Conservation (phyloP, 2,113 vertebrate genomes). For the Reinhardtius hippoglossoides region DNA sequence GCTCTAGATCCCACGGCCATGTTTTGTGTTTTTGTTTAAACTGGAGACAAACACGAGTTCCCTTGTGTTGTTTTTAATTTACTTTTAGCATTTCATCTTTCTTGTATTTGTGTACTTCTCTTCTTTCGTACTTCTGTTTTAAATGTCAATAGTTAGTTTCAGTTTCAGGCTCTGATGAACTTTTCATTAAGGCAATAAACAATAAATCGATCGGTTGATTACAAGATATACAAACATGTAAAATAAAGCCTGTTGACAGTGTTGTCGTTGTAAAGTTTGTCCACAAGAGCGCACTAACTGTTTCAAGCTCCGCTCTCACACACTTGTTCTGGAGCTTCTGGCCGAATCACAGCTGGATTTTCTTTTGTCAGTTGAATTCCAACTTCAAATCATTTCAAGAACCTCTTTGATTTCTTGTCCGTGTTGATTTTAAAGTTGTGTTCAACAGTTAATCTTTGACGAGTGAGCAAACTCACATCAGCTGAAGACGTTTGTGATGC, state of each 20-base stretch:
- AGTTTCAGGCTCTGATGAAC: background rate
- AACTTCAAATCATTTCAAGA: background rate
- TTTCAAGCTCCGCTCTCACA: background rate
- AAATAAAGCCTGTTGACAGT: background rate
- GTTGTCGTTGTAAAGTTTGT: background rate
- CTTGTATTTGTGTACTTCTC: no score
- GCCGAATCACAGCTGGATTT: background rate
- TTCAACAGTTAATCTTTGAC: no score
- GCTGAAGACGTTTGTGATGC: no score
- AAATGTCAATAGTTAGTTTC: no score
- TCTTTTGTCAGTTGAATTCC: background rate
- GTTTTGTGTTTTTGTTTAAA: background rate
- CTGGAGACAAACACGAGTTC: background rate
- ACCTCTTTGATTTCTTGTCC: background rate
- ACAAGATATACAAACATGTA: no score
- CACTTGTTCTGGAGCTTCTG: background rate
- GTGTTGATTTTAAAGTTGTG: background rate
- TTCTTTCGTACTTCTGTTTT: no score
- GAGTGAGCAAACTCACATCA: no score
- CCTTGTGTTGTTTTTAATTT: no score
- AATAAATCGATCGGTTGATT: no score
- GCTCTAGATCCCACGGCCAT: no score
- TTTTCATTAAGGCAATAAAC: no score
- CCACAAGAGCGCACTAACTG: constrained; percentile 11
- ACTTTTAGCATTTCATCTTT: no score